Evolutionary conservation across 2,113 vertebrate genomes (phyloP).

Genomic region (Pomatostomus ruficeps): DNA sequence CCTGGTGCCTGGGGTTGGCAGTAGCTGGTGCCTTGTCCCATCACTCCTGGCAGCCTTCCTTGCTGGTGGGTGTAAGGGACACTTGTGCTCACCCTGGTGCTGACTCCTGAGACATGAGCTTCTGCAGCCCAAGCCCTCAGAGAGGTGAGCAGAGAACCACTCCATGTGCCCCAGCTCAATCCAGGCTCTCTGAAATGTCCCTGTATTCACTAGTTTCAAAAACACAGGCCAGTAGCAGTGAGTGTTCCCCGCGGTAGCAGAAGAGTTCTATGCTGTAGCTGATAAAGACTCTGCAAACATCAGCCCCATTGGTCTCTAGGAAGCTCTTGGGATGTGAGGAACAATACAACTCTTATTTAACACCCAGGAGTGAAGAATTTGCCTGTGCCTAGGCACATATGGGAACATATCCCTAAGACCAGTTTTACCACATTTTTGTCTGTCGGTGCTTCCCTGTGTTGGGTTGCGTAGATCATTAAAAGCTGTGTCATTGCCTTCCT

Average conservation of each 20-base stretch:
- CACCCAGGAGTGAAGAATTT: background rate
- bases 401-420: background rate
- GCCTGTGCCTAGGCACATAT: background rate
- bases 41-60: background rate
- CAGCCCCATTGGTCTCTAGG: background rate
- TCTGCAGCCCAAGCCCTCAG: background rate
- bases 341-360: background rate
- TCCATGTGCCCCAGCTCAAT: background rate
- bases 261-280: background rate
- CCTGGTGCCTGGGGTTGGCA: rapidly evolving
- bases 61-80: background rate
- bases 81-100: background rate
- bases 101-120: background rate
- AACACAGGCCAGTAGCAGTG: background rate
- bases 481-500: background rate
- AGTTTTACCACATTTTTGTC: background rate
- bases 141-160: background rate
- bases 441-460: background rate
- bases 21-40: background rate
- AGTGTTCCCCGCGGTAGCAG: rapidly evolving
- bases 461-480: background rate
- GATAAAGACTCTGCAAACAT: background rate
- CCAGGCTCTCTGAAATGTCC: background rate
- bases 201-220: background rate
- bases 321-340: background rate